Percentiles rank a stretch among this genome's conserved stretches.
Conservation (phyloP, 1,140 invertebrate genomes). For the Chlorops oryzae region DNA sequence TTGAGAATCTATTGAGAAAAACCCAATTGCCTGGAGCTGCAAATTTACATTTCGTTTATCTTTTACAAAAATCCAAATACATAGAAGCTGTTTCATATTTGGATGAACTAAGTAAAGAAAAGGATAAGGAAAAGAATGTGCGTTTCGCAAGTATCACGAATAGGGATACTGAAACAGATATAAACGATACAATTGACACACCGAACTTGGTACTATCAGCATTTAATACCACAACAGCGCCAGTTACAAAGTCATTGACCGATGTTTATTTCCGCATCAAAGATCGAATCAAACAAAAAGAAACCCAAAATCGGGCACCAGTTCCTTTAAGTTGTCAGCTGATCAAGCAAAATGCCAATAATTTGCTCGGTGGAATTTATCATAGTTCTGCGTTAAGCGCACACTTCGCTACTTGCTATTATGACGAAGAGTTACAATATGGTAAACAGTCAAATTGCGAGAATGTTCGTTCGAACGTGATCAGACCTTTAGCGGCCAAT, state of each 20-base stretch:
- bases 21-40: conserved; percentile 21
- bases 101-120: conserved; percentile 28
- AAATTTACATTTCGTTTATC: conserved; percentile 31
- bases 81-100: conserved; percentile 39
- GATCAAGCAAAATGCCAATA: conserved; percentile 27
- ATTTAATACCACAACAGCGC: conserved; percentile 37
- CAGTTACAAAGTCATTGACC: conserved; percentile 28
- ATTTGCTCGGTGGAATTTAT: conserved; percentile 27
- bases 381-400: conserved; percentile 33
- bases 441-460: neutral
- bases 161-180: neutral
- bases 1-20: conserved; percentile 24
- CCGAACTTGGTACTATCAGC: conserved; percentile 27
- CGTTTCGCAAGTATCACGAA: neutral
- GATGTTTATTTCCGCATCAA: conserved; percentile 33
- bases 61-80: conserved; percentile 39
- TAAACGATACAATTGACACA: conserved; percentile 9
- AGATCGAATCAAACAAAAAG: conserved; percentile 17
- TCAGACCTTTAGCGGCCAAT: neutral
- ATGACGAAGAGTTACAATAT: conserved; percentile 20
- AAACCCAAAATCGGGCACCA: conserved; percentile 16
- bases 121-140: neutral
- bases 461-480: too few species aligned
- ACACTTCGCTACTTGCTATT: conserved; percentile 21
- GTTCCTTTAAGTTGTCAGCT: conserved; percentile 36